These are phyloP conservation scores for Gambusia yucatana DNA, from an alignment of 2,797 vertebrate genomes.

Conservation along the genomic window DNA sequence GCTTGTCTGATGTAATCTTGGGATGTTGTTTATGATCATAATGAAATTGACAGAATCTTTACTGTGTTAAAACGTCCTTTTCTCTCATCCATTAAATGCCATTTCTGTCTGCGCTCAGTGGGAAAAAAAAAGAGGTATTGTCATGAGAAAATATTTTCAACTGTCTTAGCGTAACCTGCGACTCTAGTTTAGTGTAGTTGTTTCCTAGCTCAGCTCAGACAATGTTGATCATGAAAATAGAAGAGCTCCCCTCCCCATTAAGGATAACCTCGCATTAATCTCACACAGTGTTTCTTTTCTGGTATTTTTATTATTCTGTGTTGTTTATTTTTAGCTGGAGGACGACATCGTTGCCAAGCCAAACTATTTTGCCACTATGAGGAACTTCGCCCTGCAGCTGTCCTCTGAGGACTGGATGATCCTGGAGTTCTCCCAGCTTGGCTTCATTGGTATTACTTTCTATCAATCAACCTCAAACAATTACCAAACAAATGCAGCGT, in stretches of 20 bases:
- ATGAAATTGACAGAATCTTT: slow-evolving; percentile 6
- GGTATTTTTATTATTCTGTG: not conserved
- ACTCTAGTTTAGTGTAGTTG: slow-evolving; percentile 38
- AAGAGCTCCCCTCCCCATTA: slow-evolving; percentile 15
- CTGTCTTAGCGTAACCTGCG: slow-evolving; percentile 3
- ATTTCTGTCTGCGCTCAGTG: slow-evolving; percentile 57
- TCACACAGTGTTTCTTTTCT: not conserved
- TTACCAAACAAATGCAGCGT: slow-evolving; percentile 2
- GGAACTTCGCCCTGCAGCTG: slow-evolving; percentile 97
- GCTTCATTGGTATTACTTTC: slow-evolving; percentile 91
- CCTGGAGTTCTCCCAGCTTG: slow-evolving; percentile 98
- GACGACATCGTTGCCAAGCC: slow-evolving; percentile 98
- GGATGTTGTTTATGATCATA: not conserved
- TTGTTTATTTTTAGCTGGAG: slow-evolving; percentile 87
- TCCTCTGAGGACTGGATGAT: slow-evolving; percentile 99
- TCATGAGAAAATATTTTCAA: not conserved
- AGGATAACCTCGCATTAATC: not conserved
- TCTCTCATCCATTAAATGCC: slow-evolving; percentile 34
- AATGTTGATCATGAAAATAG: slow-evolving; percentile 37
- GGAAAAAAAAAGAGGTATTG: slow-evolving; percentile 69
- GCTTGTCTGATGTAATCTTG: not conserved
- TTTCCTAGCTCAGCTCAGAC: slow-evolving; percentile 26
- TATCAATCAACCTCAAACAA: slow-evolving; percentile 26
- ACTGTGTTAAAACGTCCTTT: slow-evolving; percentile 33
- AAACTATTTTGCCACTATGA: slow-evolving; percentile 99